A percentile compares a stretch with the other conserved stretches of the same genome.
phyloP scores from a whole-genome alignment of 1,140 invertebrate species.

The Planococcus citri region DNA sequence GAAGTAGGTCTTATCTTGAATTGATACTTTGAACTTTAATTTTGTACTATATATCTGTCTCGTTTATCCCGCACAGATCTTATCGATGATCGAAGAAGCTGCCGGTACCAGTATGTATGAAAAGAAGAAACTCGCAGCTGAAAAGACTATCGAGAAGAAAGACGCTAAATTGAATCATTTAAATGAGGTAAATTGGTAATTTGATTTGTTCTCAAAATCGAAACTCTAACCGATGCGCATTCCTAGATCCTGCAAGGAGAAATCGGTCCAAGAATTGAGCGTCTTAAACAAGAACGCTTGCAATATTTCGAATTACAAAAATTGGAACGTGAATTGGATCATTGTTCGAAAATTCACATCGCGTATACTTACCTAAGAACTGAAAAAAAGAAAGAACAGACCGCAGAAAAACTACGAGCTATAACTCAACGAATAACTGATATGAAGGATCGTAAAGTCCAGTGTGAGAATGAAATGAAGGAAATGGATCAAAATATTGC shows the following conservation, averaged over 20 bases:
- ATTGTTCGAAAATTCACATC: conserved; percentile 59
- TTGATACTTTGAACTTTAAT: not conserved
- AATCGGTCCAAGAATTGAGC: conserved; percentile 73
- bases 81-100: conserved; percentile 98
- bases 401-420: conserved; percentile 29
- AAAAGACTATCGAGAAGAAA: conserved; percentile 87
- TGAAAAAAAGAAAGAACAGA: conserved; percentile 39
- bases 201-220: not conserved
- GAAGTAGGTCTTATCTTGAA: conserved; percentile 52
- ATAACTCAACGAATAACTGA: conserved; percentile 31
- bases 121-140: conserved; percentile 74
- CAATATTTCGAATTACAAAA: conserved; percentile 84
- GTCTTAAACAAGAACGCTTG: conserved; percentile 70
- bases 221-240: not conserved
- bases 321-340: conserved; percentile 71
- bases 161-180: conserved; percentile 82
- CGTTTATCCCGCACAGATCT: conserved; percentile 52
- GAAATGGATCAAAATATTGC: not conserved
- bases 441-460: conserved; percentile 4
- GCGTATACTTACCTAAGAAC: conserved; percentile 53
- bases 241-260: conserved; percentile 70
- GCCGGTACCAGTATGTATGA: conserved; percentile 98
- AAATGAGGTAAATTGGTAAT: conserved; percentile 48
- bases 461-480: not conserved
- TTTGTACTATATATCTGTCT: not conserved